Evolutionary conservation across 2,113 vertebrate species (phyloP), one percentile per base, ranked within the genome.

Genomic region (Alethe castanea): DNA sequence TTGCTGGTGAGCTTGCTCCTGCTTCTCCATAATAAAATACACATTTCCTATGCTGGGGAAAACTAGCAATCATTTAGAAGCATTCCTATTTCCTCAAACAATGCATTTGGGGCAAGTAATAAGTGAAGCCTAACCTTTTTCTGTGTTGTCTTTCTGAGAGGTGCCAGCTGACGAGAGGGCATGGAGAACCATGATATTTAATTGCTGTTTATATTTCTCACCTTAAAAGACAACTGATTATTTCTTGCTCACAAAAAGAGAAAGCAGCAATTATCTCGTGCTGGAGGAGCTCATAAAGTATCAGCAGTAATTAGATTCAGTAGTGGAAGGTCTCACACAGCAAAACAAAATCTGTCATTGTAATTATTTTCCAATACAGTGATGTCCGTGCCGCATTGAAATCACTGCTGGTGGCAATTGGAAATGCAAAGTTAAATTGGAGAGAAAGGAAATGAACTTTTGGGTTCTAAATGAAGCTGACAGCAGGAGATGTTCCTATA

Each of bases 151-250:
- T 69, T 78, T 73, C 56, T 74, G 67, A 70, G 88, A 88, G 74
- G 57, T 81, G 56, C 65, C 86, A 50, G 72, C 42, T 74, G 81
- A 86, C 1, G 1, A 47, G 52, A 91, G 73, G 71, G 22, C 59
- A 62, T 19, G 18, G 60, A 16, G 59, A 94, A 26, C 80, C 4
- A 1, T 28, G 52, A 29, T 31, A 31, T 80, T 88, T 97, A 95
- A 97, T 97, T 94, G 92, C 92, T 97, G 88, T 95, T 97, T 96
- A 6, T 93, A 77, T 71, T 95, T 82, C 86, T 72, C 78, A 94
- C 81, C 95, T 95, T 89, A 60, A 94, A 89, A 95, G 91, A 86
- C 72, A 53, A 52, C 74, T 88, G 78, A 81, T 96, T 69, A 81
- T 92, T 96, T 93, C 77, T 92, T 70, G 56, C 65, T 84, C 78